Conservation (phyloP, 2,113 vertebrate species). For the Taurulus bubalis region DNA sequence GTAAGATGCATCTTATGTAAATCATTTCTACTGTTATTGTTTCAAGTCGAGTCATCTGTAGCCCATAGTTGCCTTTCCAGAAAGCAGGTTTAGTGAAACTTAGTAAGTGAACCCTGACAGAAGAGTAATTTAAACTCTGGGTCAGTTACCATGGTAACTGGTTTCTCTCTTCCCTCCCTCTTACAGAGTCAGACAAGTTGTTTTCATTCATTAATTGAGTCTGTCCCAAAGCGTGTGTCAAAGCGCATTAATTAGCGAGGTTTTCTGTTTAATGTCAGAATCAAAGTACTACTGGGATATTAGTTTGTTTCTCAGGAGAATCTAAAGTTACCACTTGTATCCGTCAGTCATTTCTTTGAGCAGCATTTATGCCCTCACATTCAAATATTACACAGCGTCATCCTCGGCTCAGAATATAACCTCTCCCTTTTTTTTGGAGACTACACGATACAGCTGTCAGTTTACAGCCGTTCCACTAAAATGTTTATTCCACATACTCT, state of each 20-base stretch:
- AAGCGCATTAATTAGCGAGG: neutral
- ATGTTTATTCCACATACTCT: neutral
- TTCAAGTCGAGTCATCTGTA: neutral
- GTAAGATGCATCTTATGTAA: neutral
- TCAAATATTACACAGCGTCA: neutral
- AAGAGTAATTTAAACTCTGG: neutral
- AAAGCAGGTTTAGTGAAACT: neutral
- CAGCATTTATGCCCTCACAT: neutral
- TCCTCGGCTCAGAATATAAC: neutral
- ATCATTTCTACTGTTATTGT: neutral
- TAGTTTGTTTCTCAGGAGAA: neutral
- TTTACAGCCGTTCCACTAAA: too few relatives aligned
- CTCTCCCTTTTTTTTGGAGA: neutral
- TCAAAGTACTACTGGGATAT: neutral
- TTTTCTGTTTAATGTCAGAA: neutral
- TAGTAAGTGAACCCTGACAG: neutral
- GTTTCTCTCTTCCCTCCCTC: neutral
- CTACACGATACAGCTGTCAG: neutral
- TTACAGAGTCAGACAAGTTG: neutral
- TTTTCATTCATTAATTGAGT: constrained; percentile 1
- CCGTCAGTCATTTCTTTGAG: neutral
- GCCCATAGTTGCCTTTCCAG: neutral
- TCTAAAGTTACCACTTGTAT: neutral
- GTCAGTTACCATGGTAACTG: constrained; percentile 1
- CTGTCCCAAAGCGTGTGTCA: neutral